Percentiles rank a stretch among this genome's conserved stretches.
phyloP scores from a whole-genome alignment of 2,888 invertebrate genomes.

The Xestia xanthographa region DNA sequence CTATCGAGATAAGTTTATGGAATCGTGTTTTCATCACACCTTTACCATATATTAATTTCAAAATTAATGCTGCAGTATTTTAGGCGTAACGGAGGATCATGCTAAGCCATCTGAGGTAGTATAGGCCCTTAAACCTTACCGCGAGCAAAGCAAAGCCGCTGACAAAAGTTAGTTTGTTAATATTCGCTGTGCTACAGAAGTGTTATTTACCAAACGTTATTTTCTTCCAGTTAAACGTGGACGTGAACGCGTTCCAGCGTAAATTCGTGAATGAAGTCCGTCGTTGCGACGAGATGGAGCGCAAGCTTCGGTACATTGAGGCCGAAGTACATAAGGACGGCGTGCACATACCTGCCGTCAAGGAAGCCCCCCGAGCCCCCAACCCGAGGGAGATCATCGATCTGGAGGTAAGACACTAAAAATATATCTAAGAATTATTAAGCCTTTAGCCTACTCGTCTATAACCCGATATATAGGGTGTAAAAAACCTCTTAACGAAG shows the following conservation, averaged over 20 bases:
- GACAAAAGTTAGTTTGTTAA: not conserved
- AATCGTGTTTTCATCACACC: too few relatives aligned
- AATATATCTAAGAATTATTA: not conserved
- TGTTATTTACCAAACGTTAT: slow-evolving; percentile 25
- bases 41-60: too few relatives aligned
- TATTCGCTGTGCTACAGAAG: not conserved
- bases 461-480: not conserved
- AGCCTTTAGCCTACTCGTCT: not conserved
- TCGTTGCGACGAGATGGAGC: slow-evolving; percentile 97
- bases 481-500: too few relatives aligned
- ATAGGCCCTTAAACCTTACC: too few relatives aligned
- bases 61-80: too few relatives aligned
- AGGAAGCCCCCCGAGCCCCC: slow-evolving; percentile 94
- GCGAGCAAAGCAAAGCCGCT: too few relatives aligned
- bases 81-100: too few relatives aligned
- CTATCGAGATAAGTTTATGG: too few relatives aligned
- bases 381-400: slow-evolving; percentile 96
- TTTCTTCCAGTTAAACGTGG: slow-evolving; percentile 94
- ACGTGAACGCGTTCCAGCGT: slow-evolving; percentile 97
- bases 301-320: slow-evolving; percentile 96
- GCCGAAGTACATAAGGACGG: slow-evolving; percentile 96
- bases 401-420: slow-evolving; percentile 91
- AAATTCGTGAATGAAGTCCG: slow-evolving; percentile 98
- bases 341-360: slow-evolving; percentile 94
- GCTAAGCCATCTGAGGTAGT: too few relatives aligned